Evolutionary conservation across 2,888 invertebrate genomes (phyloP).

Genomic region (Trachelus troglodyta): DNA sequence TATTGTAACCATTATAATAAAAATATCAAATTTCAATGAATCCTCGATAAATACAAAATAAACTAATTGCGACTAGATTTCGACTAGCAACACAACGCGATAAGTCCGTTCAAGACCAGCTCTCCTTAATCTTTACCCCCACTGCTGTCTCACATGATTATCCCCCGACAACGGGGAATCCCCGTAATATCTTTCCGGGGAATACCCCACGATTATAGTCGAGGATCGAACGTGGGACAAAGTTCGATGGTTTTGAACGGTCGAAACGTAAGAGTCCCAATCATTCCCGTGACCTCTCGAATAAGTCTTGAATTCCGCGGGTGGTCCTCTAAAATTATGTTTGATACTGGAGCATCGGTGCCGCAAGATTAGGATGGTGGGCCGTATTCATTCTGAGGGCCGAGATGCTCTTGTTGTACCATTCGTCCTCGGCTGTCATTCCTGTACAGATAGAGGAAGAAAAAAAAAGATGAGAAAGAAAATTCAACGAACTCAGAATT

Average conservation of each 20-base stretch:
- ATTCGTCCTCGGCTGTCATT: conserved; percentile 94
- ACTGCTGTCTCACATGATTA: background rate
- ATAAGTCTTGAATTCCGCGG: conserved; percentile 26
- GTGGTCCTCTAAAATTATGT: conserved; percentile 77
- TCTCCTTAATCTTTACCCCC: background rate
- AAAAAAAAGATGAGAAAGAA: background rate
- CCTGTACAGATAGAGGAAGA: conserved; percentile 70
- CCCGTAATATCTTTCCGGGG: background rate
- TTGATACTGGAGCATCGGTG: conserved; percentile 98
- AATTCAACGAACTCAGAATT: conserved; percentile 2
- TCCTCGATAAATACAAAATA: conserved; percentile 34
- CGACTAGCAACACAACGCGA: conserved; percentile 27
- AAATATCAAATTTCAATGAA: conserved; percentile 36
- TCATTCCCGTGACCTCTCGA: background rate
- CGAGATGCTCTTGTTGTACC: conserved; percentile 98
- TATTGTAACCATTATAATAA: conserved; percentile 19
- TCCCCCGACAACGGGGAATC: background rate
- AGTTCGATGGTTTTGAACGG: conserved; percentile 2
- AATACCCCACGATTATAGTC: background rate
- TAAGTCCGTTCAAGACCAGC: background rate
- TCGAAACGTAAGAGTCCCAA: conserved; percentile 1
- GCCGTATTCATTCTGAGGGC: conserved; percentile 97
- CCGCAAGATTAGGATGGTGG: conserved; percentile 93
- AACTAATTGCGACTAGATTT: conserved; percentile 41
- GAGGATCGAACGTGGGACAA: background rate